Base-by-base conservation (phyloP, 2,113 vertebrate genomes). In the Lonchura striata region DNA sequence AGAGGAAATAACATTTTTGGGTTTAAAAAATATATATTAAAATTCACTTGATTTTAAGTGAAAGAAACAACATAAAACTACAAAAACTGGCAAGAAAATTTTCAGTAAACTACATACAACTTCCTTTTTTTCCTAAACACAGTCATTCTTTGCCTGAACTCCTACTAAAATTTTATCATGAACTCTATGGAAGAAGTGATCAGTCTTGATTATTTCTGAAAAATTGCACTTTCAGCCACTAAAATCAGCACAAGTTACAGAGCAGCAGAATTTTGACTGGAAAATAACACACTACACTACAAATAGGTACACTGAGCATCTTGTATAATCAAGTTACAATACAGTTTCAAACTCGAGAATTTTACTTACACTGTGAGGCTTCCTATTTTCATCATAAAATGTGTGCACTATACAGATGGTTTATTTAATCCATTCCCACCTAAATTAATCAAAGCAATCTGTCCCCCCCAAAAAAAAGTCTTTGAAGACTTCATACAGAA, bases 401-500 rank as follows among this genome's bases (percentile, higher is more conserved):
- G 2, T 53, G 57, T 66, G 42, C 13, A 7, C 49, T 92, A 65
- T 60, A 65, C 76, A 94, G 91, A 91, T 94, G 91, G 94, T 68
- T 95, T 92, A 92, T 90, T 93, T 94, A 91, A 93, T 96, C 70
- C 54, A 46, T 68, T 86, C 50, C 69, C 35, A 94, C 52, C 56
- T 81, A 96, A 94, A 81, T 80, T 90, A 92, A 94, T 91, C 63
- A 92, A 95, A 94, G 81, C 56, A 92, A 86, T 75, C 75, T 91
- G 68, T 79, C 46, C 46, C 35, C 19, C 35, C 64, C 14, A 15
- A 5, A 72, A 80, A 37, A 93, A 72, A 77, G 7, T 46, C 64
- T 46, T 86, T 23, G 37, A 21, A 69, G 23, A 50, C 61, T 83
- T 77, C 80, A 78, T 24, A 50, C 9, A 84, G 52, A 52, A 69